Conservation (phyloP, 1,140 invertebrate species). For the Lordiphosa mommai region DNA sequence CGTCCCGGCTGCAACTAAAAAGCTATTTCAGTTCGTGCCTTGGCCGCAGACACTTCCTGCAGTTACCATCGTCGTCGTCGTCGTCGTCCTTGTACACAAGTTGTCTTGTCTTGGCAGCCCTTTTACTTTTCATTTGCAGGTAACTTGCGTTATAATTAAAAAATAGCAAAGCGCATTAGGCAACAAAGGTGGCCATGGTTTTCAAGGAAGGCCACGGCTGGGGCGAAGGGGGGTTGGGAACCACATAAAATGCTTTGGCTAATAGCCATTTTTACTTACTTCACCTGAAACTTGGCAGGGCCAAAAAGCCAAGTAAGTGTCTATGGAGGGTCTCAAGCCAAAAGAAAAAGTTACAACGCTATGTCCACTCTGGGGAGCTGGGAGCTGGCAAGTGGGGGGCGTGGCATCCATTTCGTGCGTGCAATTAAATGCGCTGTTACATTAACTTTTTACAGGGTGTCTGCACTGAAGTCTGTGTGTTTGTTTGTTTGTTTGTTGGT, state of each 20-base stretch:
- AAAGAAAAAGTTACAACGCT: conserved; percentile 51
- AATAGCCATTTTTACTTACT: conserved; percentile 77
- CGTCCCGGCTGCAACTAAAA: conserved; percentile 42
- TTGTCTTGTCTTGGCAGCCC: conserved; percentile 63
- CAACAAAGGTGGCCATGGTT: conserved; percentile 53
- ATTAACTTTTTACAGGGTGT: conserved; percentile 76
- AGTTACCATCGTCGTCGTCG: conserved; percentile 14
- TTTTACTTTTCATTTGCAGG: conserved; percentile 75
- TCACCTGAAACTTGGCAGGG: conserved; percentile 49
- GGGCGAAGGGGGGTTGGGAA: conserved; percentile 34
- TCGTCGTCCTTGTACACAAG: conserved; percentile 10
- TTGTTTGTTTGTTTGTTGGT: conserved; percentile 28
- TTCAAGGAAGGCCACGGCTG: not conserved
- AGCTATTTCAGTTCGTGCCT: conserved; percentile 57
- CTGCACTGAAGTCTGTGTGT: conserved; percentile 46
- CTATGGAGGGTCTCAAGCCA: conserved; percentile 1
- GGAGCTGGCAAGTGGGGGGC: not conserved
- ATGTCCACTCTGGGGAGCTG: conserved; percentile 36
- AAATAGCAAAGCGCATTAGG: conserved; percentile 77
- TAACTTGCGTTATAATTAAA: conserved; percentile 76
- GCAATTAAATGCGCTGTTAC: conserved; percentile 76
- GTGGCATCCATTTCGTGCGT: conserved; percentile 61
- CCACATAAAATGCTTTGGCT: conserved; percentile 75
- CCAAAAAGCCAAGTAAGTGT: conserved; percentile 72
- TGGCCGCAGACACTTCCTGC: conserved; percentile 56